Evolutionary conservation across 2,888 invertebrate genomes (phyloP).

Genomic region (Chesias legatella): DNA sequence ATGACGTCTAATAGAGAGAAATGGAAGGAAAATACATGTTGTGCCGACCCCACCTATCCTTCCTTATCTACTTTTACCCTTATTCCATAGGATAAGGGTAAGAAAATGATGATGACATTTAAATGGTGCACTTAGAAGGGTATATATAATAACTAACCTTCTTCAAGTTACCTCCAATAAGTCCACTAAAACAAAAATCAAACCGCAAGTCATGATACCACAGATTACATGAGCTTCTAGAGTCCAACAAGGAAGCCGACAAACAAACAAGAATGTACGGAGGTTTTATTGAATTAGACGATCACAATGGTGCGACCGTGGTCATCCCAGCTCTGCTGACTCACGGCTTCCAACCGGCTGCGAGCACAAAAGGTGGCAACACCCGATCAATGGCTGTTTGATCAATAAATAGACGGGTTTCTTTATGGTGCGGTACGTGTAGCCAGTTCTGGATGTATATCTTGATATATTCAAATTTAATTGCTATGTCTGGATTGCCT

Average conservation of each 20-base stretch:
- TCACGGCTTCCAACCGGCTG: slow-evolving; percentile 65
- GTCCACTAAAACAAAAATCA: slow-evolving; percentile 36
- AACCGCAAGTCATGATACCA: slow-evolving; percentile 51
- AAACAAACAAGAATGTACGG: slow-evolving; percentile 76
- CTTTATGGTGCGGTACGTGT: slow-evolving; percentile 36
- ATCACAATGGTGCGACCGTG: slow-evolving; percentile 67
- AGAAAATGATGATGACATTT: too few species aligned
- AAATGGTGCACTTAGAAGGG: too few species aligned
- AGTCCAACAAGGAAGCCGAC: slow-evolving; percentile 68
- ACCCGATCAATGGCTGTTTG: slow-evolving; percentile 73
- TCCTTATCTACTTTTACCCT: too few species aligned
- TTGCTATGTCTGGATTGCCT: too few species aligned
- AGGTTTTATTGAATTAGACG: slow-evolving; percentile 79
- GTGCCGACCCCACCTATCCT: too few species aligned
- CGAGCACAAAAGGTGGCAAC: slow-evolving; percentile 73
- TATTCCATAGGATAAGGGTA: too few species aligned
- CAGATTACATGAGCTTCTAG: slow-evolving; percentile 42
- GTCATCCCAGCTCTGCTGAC: slow-evolving; percentile 52
- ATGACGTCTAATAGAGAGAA: too few species aligned
- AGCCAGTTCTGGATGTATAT: too few species aligned
- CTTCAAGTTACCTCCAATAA: slow-evolving; percentile 5
- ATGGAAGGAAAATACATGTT: too few species aligned
- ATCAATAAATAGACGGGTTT: slow-evolving; percentile 70
- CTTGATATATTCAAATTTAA: too few species aligned
- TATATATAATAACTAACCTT: too few species aligned